These are phyloP conservation scores for Xanthia togata DNA, from an alignment of 2,888 invertebrate genomes.

Conservation along the genomic window DNA sequence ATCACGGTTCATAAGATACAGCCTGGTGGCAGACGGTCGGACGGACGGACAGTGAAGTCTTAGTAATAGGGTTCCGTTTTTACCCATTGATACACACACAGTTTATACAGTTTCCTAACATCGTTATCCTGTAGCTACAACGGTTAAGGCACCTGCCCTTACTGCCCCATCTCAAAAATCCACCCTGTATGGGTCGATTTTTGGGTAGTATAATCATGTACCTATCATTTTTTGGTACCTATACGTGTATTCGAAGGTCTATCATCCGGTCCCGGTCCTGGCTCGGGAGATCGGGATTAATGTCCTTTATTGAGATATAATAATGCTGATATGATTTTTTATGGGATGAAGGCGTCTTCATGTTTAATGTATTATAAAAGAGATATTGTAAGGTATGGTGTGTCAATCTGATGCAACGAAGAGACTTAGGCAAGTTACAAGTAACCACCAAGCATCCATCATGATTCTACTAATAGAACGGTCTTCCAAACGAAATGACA, in stretches of 20 bases:
- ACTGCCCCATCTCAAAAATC: neutral
- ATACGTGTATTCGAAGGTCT: constrained; percentile 10
- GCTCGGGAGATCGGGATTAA: constrained; percentile 13
- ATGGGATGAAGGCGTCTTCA: neutral
- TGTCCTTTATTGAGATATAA: constrained; percentile 22
- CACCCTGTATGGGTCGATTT: neutral
- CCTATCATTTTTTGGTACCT: neutral
- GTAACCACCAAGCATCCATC: neutral
- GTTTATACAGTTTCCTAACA: no score
- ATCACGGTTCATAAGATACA: no score
- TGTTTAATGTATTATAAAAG: neutral
- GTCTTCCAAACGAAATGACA: neutral
- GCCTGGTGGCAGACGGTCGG: no score
- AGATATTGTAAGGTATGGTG: neutral
- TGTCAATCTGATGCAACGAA: neutral
- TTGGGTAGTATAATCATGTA: neutral
- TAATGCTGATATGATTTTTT: constrained; percentile 18
- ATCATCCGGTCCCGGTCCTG: constrained; percentile 14
- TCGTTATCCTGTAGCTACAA: no score
- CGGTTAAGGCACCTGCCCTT: no score
- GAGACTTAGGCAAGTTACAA: neutral
- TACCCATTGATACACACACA: no score
- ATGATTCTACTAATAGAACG: neutral
- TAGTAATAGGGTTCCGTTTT: no score
- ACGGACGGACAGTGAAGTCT: no score